Conservation (phyloP, 2,888 invertebrate species). For the Danaus chrysippus region DNA sequence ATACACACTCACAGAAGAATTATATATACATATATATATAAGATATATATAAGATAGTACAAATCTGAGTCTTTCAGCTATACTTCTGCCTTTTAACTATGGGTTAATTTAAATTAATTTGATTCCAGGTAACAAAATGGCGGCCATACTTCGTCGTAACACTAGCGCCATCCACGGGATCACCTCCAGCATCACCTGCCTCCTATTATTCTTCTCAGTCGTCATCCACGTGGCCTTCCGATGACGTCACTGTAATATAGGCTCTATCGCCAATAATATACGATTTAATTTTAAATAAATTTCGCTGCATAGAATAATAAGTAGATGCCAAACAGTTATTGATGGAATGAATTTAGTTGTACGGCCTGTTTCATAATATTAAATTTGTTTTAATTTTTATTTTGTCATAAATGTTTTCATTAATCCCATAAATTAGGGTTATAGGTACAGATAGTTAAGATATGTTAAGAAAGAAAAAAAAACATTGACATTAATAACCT, state of each 20-base stretch:
- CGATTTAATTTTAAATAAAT: constrained; percentile 28
- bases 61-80: too few species aligned
- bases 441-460: too few species aligned
- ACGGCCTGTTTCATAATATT: constrained; percentile 4
- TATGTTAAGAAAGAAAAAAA: too few species aligned
- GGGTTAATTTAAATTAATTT: background rate
- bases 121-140: constrained; percentile 71
- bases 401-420: too few species aligned
- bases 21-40: too few species aligned
- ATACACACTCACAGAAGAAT: too few species aligned
- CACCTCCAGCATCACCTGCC: constrained; percentile 65
- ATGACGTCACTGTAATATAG: constrained; percentile 56
- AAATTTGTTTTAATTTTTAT: too few species aligned
- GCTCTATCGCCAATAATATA: constrained; percentile 21
- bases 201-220: constrained; percentile 60
- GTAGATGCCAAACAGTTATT: constrained; percentile 22
- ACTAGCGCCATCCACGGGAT: constrained; percentile 73
- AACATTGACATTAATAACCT: too few species aligned
- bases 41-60: too few species aligned
- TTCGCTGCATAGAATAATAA: constrained; percentile 28
- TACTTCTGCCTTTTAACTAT: too few species aligned
- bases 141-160: constrained; percentile 70
- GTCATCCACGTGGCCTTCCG: constrained; percentile 65
- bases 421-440: too few species aligned
- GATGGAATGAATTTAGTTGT: constrained; percentile 9